phyloP scores from a whole-genome alignment of 2,797 vertebrate genomes.

The Gambusia yucatana region DNA sequence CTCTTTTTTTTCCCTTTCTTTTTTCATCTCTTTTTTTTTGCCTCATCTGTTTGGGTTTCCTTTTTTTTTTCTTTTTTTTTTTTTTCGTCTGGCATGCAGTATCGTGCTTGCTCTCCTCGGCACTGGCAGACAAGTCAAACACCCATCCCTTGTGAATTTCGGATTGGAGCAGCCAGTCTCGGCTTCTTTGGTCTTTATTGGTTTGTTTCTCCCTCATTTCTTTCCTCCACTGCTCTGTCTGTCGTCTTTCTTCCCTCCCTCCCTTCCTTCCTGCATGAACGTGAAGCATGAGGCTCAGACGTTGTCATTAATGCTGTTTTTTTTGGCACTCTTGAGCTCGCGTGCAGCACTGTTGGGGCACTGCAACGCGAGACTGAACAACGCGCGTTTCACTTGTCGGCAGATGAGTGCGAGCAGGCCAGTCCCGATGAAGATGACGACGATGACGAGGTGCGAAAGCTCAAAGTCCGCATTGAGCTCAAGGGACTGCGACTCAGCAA shows the following conservation, averaged over 20 bases:
- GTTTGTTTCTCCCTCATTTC: conserved; percentile 54
- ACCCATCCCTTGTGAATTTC: conserved; percentile 65
- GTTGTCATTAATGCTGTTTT: conserved; percentile 43
- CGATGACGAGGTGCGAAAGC: conserved; percentile 90
- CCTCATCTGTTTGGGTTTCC: conserved; percentile 78
- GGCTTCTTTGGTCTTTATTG: conserved; percentile 52
- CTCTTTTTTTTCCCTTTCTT: conserved; percentile 73
- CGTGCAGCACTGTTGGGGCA: background rate
- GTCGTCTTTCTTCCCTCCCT: conserved; percentile 42
- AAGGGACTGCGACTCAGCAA: conserved; percentile 97
- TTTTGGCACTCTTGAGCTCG: background rate
- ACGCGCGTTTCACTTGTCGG: background rate
- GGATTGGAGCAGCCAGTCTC: conserved; percentile 45
- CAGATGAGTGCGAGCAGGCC: conserved; percentile 68
- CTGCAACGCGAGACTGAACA: background rate
- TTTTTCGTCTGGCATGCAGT: conserved; percentile 61
- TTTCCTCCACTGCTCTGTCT: conserved; percentile 48
- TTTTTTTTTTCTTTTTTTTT: conserved; percentile 22
- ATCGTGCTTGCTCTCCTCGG: conserved; percentile 59
- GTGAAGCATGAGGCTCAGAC: conserved; percentile 37
- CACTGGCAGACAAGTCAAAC: conserved; percentile 69
- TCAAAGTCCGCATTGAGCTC: conserved; percentile 98
- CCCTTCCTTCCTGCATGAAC: conserved; percentile 35
- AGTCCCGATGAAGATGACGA: conserved; percentile 71
- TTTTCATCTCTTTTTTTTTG: conserved; percentile 62